These are phyloP conservation scores for Alcedo quadribrachys DNA, from an alignment of 2,797 vertebrate genomes.

Conservation along the genomic window DNA sequence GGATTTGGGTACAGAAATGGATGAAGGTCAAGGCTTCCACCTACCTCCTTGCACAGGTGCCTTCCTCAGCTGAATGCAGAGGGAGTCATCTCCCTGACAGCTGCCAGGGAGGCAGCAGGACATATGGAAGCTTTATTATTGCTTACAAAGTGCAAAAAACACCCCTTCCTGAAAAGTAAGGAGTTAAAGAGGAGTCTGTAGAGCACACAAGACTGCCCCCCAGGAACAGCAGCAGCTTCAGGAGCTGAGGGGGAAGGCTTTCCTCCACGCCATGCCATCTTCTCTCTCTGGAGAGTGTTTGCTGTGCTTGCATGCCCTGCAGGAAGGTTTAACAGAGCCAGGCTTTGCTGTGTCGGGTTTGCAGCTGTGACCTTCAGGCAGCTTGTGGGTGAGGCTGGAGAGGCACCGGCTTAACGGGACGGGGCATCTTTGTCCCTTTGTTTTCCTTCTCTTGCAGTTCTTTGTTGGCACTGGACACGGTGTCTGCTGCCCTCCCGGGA, in stretches of 20 bases:
- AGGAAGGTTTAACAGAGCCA: background rate
- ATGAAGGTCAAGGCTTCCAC: background rate
- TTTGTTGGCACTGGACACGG: accelerated
- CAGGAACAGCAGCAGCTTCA: background rate
- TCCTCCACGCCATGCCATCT: accelerated
- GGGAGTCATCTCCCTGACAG: background rate
- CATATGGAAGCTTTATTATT: background rate
- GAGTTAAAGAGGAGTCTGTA: background rate
- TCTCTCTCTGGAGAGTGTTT: background rate
- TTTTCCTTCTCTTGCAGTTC: background rate
- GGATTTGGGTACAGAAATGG: background rate
- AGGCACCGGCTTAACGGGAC: accelerated
- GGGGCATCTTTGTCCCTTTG: accelerated
- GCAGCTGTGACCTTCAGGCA: background rate
- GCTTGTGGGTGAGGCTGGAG: background rate
- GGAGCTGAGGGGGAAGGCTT: background rate
- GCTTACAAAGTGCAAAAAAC: background rate
- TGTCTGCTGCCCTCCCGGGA: background rate
- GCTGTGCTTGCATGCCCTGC: background rate
- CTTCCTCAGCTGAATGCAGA: accelerated
- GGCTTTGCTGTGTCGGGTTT: background rate
- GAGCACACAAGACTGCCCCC: background rate
- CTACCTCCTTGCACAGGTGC: background rate
- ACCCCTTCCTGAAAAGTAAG: background rate
- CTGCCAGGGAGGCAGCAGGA: background rate